Evolutionary conservation across 2,888 invertebrate genomes (phyloP), one percentile per base, ranked within the genome.

Genomic region (Scaptomyza polygonia): DNA sequence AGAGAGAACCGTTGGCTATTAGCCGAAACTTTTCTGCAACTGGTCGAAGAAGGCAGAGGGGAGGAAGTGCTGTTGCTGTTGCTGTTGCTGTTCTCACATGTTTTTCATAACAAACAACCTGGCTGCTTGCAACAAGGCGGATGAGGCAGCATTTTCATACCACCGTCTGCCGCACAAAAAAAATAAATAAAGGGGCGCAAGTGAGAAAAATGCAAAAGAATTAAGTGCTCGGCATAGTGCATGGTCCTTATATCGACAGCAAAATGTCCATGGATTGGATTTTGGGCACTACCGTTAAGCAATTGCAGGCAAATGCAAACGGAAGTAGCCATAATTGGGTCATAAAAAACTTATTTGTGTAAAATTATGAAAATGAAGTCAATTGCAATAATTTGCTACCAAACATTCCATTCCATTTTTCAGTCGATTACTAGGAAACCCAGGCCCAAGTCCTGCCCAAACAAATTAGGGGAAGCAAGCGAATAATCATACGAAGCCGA

Each of bases 261-360:
- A 34, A 27, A 29, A 48, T 66, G 55, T 62, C 62, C 56, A 30
- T 34, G 54, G 43, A 76, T 73, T 55, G 71, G 56, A 36, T 29
- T 51, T 63, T 36, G 29, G 29, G 8, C 25, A 12, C 25, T 5
- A 12, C 18, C 34, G 40, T 62, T 29, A 49, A 43, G 27, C 27
- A 7, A 16, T 30, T 49, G 32, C 18, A 18, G 47, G 30, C 12
- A 9, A 9, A 30, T n/a, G 3, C 32, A 32, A 18, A 29, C 42
- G 80, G 80, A 78, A 62, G 72, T 49, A 39, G 8, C 47, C 54
- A 66, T 78, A 87, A 82, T 82, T 87, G 79, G 87, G 82, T 82
- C 88, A 85, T 87, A 85, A 82, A 87, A 87, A 78, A 87, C 82
- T 64, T 81, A 82, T 82, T 82, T 82, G 85, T 85, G 72, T 85